Base-by-base conservation (phyloP, 1,140 invertebrate genomes). In the Brachionus paranguensis region DNA sequence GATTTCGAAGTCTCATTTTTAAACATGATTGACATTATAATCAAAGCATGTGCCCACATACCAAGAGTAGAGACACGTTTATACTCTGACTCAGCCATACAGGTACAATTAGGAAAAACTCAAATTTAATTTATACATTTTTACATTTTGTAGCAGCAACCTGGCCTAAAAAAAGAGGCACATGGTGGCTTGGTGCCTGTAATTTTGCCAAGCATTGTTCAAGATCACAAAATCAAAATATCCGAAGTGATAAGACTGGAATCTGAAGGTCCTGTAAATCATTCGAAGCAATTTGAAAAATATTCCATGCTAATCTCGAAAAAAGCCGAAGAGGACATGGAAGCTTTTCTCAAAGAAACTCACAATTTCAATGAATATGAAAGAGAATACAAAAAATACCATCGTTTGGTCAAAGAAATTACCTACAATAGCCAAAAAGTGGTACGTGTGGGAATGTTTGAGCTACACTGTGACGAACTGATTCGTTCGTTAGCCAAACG, bases 361-460 rank as follows among this genome's bases (percentile, higher is more conserved):
- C 88, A 89, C 84, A 86, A 86, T 12, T 90, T 90, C 86, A 87
- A 89, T 70, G 88, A 90, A 76, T 90, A 89, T 84, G 85, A 86
- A 45, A 87, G 87, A 83, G 88, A 89, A 85, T 86, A 89, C 7
- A 86, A 86, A 64, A 89, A 89, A 81, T 90, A 88, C 84, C 85
- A 88, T 74, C 86, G 86, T 64, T 86, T 89, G 45, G 84, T 86
- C 33, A 88, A 90, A 27, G 88, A 90, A 83, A 89, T 90, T 47
- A 86, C 87, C 14, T 90, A 89, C 86, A 88, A 87, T 74, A 87
- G 86, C 5, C 83, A 86, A 43, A 89, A 89, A 87, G 85, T 88
- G 0, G 91, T 94, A 37, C 91, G 92, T 20, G 92, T 94, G 84
- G 94, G 94, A 27, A 93, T 96, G 88, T 97, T 95, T 88, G 93